Percentiles rank a stretch among this genome's conserved stretches.
Evolutionary conservation across 2,888 invertebrate genomes (phyloP).

Genomic region (Erpobdella octoculata): DNA sequence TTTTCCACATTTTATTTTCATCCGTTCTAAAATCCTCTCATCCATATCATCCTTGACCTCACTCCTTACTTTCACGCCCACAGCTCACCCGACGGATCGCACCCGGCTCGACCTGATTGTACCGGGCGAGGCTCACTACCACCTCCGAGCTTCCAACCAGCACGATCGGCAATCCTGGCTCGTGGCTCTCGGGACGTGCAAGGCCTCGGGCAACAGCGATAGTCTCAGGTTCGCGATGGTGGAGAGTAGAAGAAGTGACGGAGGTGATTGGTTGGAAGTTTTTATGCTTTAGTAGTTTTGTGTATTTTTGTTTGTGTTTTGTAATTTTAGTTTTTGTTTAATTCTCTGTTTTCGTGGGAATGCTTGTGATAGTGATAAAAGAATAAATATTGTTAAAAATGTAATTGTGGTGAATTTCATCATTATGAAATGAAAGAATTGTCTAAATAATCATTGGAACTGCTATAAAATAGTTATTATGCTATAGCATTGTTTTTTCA

Average conservation of each 20-base stretch:
- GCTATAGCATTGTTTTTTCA: no score
- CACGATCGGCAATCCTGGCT: slow-evolving; percentile 74
- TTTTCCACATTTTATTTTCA: not conserved
- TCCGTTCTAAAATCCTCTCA: not conserved
- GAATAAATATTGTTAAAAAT: no score
- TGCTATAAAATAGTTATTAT: no score
- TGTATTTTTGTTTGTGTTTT: no score
- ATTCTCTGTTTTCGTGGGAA: no score
- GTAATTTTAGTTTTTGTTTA: no score
- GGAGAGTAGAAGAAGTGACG: no score
- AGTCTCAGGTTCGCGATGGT: slow-evolving; percentile 35
- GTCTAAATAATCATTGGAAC: no score
- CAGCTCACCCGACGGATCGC: slow-evolving; percentile 64
- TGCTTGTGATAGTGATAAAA: no score
- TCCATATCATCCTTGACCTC: not conserved
- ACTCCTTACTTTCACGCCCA: no score
- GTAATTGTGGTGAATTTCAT: no score
- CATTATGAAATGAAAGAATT: no score
- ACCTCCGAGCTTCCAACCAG: slow-evolving; percentile 67
- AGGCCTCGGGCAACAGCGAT: slow-evolving; percentile 57
- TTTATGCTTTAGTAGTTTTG: not conserved
- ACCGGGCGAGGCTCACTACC: slow-evolving; percentile 74
- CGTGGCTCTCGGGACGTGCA: slow-evolving; percentile 70
- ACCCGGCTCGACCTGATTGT: slow-evolving; percentile 70
- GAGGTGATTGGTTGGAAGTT: not conserved